Evolutionary conservation across 1,140 invertebrate genomes (phyloP).

Genomic region (Apis cerana): DNA sequence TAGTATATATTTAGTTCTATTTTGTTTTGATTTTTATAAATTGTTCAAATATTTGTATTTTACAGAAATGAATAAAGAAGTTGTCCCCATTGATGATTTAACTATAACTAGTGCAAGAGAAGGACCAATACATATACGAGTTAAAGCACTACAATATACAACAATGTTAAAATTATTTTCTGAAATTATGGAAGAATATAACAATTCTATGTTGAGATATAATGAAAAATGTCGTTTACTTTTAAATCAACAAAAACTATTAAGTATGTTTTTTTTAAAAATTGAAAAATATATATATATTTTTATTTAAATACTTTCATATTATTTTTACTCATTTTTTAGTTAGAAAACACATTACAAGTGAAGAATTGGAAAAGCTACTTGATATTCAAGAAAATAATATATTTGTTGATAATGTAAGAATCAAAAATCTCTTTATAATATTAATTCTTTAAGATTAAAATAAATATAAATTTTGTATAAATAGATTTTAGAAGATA

Average conservation of each 20-base stretch:
- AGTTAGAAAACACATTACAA: slow-evolving; percentile 82
- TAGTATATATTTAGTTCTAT: not conserved
- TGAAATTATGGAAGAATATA: slow-evolving; percentile 88
- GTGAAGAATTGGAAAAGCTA: slow-evolving; percentile 82
- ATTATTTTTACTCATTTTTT: slow-evolving; percentile 54
- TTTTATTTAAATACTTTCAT: slow-evolving; percentile 4
- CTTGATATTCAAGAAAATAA: slow-evolving; percentile 82
- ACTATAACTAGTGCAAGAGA: slow-evolving; percentile 60
- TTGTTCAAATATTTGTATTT: slow-evolving; percentile 5
- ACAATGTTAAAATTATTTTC: slow-evolving; percentile 78
- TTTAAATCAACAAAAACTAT: slow-evolving; percentile 88
- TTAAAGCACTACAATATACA: slow-evolving; percentile 80
- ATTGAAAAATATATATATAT: slow-evolving; percentile 16
- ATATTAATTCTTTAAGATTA: slow-evolving; percentile 22
- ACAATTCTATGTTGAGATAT: slow-evolving; percentile 87
- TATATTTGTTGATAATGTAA: slow-evolving; percentile 85
- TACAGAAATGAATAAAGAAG: slow-evolving; percentile 73
- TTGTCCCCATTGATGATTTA: slow-evolving; percentile 66
- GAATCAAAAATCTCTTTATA: slow-evolving; percentile 62
- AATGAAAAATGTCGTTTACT: slow-evolving; percentile 87
- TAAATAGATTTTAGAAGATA: slow-evolving; percentile 90
- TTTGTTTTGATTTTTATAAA: not conserved
- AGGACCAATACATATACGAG: slow-evolving; percentile 74
- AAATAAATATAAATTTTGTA: slow-evolving; percentile 40
- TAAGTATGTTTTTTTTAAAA: slow-evolving; percentile 82